Base-by-base conservation (phyloP, 2,888 invertebrate genomes). In the Polydrusus pterygomalis region DNA sequence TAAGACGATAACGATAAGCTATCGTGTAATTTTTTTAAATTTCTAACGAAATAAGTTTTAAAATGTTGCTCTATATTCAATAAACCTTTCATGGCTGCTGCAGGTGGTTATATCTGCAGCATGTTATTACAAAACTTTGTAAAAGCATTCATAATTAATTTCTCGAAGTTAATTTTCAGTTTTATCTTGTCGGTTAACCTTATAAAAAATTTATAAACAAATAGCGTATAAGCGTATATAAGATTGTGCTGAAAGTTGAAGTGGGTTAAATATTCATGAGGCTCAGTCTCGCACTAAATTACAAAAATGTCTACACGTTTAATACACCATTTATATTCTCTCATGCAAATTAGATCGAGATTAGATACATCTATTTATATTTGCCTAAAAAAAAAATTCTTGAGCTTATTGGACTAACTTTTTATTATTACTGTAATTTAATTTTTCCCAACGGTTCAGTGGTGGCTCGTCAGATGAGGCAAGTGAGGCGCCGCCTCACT, bases 121-220 rank as follows among this genome's bases (percentile, higher is more conserved):
- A 51, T 18, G 11, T 51, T 20, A 51, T 51, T 20, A 18, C 5
- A 51, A 51, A 51, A 49, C 11, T 51, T 20, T 51, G 0, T 18
- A 18, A 51, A 18, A 20, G 5, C 47, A 49, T 51, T 20, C 18
- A 43, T 43, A 43, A 54, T 51, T 54, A 54, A 30, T n/a, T 30
- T 13, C 25, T 25, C 0, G 13, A 13, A 30, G 30, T 54, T 54
- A 54, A 54, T 54, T 54, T 54, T 51, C 20, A 25, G 20, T 5
- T 51, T 51, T 30, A 30, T 54, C n/a, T n/a, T 54, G 25, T 30
- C 5, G 51, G 51, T 51, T 51, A 54, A 54, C 54, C 25, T 54
- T n/a, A 54, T 54, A 54, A 54, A 54, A 54, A 25, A 54, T 54
- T 54, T 25, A 54, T n/a, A 54, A 54, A 30, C 54, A 54, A 54